Base-by-base conservation (phyloP, 2,113 vertebrate species). In the Mormoops blainvillei region DNA sequence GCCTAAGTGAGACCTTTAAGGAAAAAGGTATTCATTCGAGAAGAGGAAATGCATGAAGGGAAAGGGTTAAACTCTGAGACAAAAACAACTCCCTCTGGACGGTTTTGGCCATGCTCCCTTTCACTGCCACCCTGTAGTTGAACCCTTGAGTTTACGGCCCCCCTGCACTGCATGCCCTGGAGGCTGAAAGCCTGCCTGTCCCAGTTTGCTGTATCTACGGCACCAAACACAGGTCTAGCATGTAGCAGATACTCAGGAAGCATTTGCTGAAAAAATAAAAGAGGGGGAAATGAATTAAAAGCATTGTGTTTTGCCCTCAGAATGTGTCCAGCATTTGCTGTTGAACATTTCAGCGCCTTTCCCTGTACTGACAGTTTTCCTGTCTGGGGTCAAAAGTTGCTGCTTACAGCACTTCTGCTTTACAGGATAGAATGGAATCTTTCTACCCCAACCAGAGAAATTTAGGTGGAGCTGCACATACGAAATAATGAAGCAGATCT, bases 131-230 rank as follows among this genome's bases (percentile, higher is more conserved):
- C 2, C 12, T 58, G 38, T 52, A 36, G 41, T 52, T 33, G 22
- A 0, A 38, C 15, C 76, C 54, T 76, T 31, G 82, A 45, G 50
- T 1, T 31, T 31, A 45, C 36, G 31, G 38, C 22, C 5, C 36
- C 1, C 2, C 54, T 67, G 16, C 12, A n/a, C 9, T 5, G 41
- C 7, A 0, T 36, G 86, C 45, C 45, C 0, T 1, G 2, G 38
- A 58, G 48, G 15, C 36, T 2, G 4, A 63, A 41, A 58, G 38
- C 52, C 26, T 31, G 33, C 63, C 58, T 31, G 4, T 71, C 48
- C 48, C 87, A n/a, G 24, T 65, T 77, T 63, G 24, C 41, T 36
- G 0, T 50, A 52, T 56, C 45, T 38, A 26, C 18, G 80, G 58
- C 4, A 43, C 58, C 41, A 50, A 41, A 33, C 54, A 58, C 13